These are phyloP conservation scores for Ctenopoma multispine DNA, from an alignment of 2,797 vertebrate genomes.

Conservation along the genomic window DNA sequence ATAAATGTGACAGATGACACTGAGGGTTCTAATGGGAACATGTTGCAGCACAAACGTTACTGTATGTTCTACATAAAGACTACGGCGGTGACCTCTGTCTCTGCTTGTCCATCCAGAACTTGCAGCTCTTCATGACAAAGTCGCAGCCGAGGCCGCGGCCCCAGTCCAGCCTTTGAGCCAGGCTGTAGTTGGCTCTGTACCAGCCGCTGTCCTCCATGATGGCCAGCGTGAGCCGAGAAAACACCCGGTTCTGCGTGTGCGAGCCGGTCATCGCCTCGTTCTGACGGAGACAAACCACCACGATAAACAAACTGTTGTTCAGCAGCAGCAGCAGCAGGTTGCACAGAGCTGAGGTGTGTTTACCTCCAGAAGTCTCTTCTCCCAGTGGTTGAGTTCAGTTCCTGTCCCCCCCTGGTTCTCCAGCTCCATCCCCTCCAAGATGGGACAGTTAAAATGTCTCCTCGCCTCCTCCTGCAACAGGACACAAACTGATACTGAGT, in stretches of 20 bases:
- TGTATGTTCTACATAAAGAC: no score
- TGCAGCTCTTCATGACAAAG: constrained; percentile 97
- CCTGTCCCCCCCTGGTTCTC: constrained; percentile 98
- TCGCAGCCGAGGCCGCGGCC: constrained; percentile 94
- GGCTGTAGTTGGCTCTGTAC: constrained; percentile 97
- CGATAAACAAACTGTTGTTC: not conserved
- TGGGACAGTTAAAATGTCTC: constrained; percentile 92
- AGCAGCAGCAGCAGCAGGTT: no score
- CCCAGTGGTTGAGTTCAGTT: constrained; percentile 98
- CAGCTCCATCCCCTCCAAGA: constrained; percentile 97
- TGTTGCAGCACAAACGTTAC: no score
- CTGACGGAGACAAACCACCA: constrained; percentile 72
- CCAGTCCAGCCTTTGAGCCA: constrained; percentile 96
- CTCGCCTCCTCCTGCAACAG: constrained; percentile 91
- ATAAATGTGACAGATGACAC: no score
- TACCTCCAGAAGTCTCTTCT: constrained; percentile 96
- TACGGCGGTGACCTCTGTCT: constrained; percentile 84
- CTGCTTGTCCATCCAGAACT: constrained; percentile 95
- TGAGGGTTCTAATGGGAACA: no score
- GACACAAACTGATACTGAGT: not conserved
- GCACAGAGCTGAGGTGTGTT: not conserved
- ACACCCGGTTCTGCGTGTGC: constrained; percentile 96
- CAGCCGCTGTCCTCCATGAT: constrained; percentile 99
- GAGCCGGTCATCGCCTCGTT: constrained; percentile 99
- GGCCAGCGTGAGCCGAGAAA: constrained; percentile 95